Conservation (phyloP, 2,113 vertebrate genomes). For the Henicopernis longicauda region DNA sequence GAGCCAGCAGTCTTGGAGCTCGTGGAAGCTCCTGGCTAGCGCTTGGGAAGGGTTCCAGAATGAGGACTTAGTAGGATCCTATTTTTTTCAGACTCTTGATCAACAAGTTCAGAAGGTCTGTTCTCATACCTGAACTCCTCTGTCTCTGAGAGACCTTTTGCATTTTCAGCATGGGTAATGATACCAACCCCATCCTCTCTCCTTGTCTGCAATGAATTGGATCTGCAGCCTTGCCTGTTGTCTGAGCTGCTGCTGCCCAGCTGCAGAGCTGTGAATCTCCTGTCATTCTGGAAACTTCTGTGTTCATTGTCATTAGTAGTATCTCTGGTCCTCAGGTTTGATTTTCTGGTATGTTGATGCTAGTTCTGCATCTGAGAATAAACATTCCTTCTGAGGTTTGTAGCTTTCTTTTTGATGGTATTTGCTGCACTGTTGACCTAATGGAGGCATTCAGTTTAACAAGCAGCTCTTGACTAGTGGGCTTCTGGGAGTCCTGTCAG, state of each 20-base stretch:
- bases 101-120: neutral
- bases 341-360: neutral
- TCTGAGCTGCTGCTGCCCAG: neutral
- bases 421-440: neutral
- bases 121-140: neutral
- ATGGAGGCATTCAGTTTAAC: neutral
- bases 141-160: neutral
- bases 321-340: neutral
- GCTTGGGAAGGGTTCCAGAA: neutral
- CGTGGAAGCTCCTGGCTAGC: neutral
- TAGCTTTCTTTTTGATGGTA: neutral
- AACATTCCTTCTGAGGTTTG: neutral
- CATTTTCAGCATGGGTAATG: neutral
- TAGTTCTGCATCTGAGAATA: neutral
- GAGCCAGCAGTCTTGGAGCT: constrained; percentile 43
- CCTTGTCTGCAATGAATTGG: neutral
- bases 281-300: neutral
- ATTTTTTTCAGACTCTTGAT: neutral
- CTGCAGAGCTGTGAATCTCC: neutral
- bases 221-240: neutral
- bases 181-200: neutral
- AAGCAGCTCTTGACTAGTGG: neutral
- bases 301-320: neutral
- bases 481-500: neutral
- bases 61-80: neutral